These are phyloP conservation scores for Neoniphon sammara DNA, from an alignment of 2,797 vertebrate species.

Conservation along the genomic window DNA sequence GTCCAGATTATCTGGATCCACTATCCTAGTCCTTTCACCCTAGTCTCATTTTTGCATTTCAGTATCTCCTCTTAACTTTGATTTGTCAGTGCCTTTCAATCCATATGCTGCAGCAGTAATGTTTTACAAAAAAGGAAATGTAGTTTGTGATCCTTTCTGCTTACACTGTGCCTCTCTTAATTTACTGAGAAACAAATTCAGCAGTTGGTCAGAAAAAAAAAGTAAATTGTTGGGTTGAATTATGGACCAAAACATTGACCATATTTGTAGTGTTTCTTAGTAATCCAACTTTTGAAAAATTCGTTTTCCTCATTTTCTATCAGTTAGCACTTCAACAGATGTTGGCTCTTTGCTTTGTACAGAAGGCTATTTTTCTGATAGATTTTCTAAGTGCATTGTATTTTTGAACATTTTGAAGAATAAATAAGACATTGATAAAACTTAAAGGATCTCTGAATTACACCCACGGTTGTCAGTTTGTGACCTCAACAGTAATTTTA, in stretches of 20 bases:
- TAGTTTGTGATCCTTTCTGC: slow-evolving; percentile 19
- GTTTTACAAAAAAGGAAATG: slow-evolving; percentile 23
- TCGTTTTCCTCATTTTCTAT: not conserved
- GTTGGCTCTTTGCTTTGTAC: slow-evolving; percentile 56
- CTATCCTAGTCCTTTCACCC: not conserved
- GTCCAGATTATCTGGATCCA: slow-evolving; percentile 17
- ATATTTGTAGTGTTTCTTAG: slow-evolving; percentile 23
- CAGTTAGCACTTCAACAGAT: slow-evolving; percentile 28
- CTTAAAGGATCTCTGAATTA: not conserved
- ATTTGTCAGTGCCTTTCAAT: slow-evolving; percentile 67
- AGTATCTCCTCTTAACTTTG: not conserved
- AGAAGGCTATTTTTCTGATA: slow-evolving; percentile 63
- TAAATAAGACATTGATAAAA: slow-evolving; percentile 47
- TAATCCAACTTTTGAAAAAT: slow-evolving; percentile 4
- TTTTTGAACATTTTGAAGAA: slow-evolving; percentile 57
- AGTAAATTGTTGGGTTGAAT: slow-evolving; percentile 1
- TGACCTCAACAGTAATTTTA: slow-evolving; percentile 4
- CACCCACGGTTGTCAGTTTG: not conserved
- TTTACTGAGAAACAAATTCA: slow-evolving; percentile 25
- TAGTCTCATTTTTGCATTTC: slow-evolving; percentile 40
- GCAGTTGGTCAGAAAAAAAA: not conserved
- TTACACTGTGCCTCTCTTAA: slow-evolving; percentile 7
- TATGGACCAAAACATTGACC: slow-evolving; percentile 3
- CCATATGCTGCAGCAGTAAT: slow-evolving; percentile 39
- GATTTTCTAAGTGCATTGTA: slow-evolving; percentile 61